Conservation (phyloP, 2,888 invertebrate species). For the Netelia inedita region DNA sequence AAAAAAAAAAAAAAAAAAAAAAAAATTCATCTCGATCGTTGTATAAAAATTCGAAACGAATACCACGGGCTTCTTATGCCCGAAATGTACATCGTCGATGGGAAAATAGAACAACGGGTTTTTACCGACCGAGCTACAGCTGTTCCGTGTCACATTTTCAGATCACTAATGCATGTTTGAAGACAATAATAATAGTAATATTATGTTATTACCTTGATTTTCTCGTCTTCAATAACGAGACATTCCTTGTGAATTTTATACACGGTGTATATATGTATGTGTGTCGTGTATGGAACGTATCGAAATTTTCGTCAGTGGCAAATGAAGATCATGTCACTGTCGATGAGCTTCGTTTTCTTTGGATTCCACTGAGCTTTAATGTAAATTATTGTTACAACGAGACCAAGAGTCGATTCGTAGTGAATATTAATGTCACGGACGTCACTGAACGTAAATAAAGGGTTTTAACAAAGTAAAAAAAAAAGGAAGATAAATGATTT, state of each 20-base stretch:
- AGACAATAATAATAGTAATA: slow-evolving; percentile 28
- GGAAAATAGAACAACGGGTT: too few species aligned
- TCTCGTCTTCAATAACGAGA: slow-evolving; percentile 46
- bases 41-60: too few species aligned
- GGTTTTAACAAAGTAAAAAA: slow-evolving; percentile 27
- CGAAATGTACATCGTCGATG: too few species aligned
- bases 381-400: slow-evolving; percentile 3
- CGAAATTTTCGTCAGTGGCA: slow-evolving; percentile 5
- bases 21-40: too few species aligned
- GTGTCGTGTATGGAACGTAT: neutral
- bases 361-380: neutral
- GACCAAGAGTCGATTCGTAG: slow-evolving; percentile 11
- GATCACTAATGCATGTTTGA: neutral
- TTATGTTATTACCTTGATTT: slow-evolving; percentile 48
- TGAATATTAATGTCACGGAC: neutral
- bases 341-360: neutral
- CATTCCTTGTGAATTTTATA: slow-evolving; percentile 35
- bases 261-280: slow-evolving; percentile 1
- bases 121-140: too few species aligned
- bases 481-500: slow-evolving; percentile 21
- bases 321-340: slow-evolving; percentile 15
- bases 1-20: too few species aligned
- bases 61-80: too few species aligned
- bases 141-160: too few species aligned
- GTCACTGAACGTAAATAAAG: slow-evolving; percentile 38